phyloP scores from a whole-genome alignment of 64 coral and sea anemone species.

The Pocillopora damicornis region DNA sequence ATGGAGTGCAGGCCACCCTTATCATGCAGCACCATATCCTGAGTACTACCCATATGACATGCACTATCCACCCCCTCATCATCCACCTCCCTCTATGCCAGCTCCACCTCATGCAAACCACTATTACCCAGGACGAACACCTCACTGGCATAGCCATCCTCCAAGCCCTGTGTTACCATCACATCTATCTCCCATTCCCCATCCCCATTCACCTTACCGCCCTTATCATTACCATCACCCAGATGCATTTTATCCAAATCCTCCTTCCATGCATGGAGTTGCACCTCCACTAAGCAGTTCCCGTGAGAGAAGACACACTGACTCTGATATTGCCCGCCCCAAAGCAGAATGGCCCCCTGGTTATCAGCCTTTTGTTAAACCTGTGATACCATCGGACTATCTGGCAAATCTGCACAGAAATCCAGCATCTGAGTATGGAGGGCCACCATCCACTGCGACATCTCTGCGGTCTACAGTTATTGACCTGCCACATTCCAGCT shows the following conservation, averaged over 20 bases:
- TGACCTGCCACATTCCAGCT: conserved; percentile 68
- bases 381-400: conserved; percentile 76
- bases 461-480: conserved; percentile 85
- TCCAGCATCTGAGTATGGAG: conserved; percentile 56
- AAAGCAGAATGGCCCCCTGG: conserved; percentile 92
- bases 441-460: conserved; percentile 94
- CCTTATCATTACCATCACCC: conserved; percentile 54
- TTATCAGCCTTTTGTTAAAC: conserved; percentile 63
- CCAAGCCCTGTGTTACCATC: conserved; percentile 51
- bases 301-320: conserved; percentile 50
- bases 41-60: conserved; percentile 73
- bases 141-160: conserved; percentile 72
- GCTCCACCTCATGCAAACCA: conserved; percentile 39
- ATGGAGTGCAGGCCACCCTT: conserved; percentile 51
- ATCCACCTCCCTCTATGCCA: conserved; percentile 44
- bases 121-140: conserved; percentile 57
- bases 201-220: conserved; percentile 37
- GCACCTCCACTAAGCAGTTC: conserved; percentile 27
- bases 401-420: conserved; percentile 56
- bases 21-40: conserved; percentile 50
- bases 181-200: conserved; percentile 29
- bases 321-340: conserved; percentile 78
- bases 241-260: conserved; percentile 43
- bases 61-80: conserved; percentile 58
- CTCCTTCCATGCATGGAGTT: conserved; percentile 19